Evolutionary conservation across 2,797 vertebrate species (phyloP), one percentile per base, ranked within the genome.

Genomic region (Cuniculus paca): DNA sequence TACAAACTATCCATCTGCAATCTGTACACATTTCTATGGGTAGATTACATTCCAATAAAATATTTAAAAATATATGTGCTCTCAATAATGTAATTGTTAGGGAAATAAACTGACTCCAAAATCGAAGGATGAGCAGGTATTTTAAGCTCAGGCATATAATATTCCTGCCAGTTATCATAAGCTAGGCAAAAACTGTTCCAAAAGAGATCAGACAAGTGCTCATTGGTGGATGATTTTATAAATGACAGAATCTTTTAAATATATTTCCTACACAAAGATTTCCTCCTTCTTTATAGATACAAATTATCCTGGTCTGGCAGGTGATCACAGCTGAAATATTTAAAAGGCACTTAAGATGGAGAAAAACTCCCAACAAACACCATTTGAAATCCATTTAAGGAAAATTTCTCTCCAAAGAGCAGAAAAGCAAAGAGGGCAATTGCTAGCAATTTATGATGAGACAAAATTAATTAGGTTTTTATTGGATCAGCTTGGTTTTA

Each of bases 381-480:
- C 13, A 88, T 91, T 95, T 93, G 42, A 96, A 94, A 77, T 87
- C 54, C 63, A 78, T 91, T 86, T 77, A 95, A 97, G 86, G 58
- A 92, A 83, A 97, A 92, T 34, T 91, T 94, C 24, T 89, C 77
- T 96, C 83, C 19, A 16, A 94, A 94, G 70, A 97, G 12, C 56
- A 93, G 75, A 88, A 90, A 95, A 90, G 54, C 83, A 92, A 93
- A 93, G n/a, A 90, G 34, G 60, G 84, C 17, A 74, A 80, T 88
- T 84, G 77, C 94, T 96, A 74, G 54, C 72, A 74, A 93, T 78
- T 85, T 93, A 84, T 85, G 93, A 90, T 28, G 84, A 0, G 45
- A 89, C 80, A 84, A 74, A 92, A 81, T 96, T 75, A 96, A 96
- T 95, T 93, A 91, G 61, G 39, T 90, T 90, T 80, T 58, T 63